Evolutionary conservation across 2,888 invertebrate genomes (phyloP), one percentile per base, ranked within the genome.

Genomic region (Limenitis camilla): DNA sequence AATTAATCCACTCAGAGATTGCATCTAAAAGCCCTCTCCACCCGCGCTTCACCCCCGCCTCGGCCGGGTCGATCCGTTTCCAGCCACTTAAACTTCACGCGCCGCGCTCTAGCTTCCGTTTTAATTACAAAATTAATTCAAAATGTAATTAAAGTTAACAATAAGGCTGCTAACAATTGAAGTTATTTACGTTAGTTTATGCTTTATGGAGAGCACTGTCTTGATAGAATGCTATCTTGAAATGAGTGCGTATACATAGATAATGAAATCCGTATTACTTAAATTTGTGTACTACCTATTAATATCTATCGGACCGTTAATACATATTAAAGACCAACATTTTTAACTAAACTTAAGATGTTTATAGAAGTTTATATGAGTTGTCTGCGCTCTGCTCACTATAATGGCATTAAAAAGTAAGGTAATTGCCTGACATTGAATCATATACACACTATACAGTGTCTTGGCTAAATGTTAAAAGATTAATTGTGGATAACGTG

Each of bases 111-210:
- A 86, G 88, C 88, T 88, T 88, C 88, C 87, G 88, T 88, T 88
- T 88, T 88, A 88, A 88, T 88, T 88, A 88, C 87, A 85, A 88
- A 88, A 88, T 88, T 88, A 88, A 88, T 88, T 88, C 88, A 88
- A 88, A 88, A 88, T 87, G 88, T 88, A 88, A 88, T 88, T 88
- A 88, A 88, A 88, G 85, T 88, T 88, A 87, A 88, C 88, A 88
- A 88, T 88, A 87, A 88, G 86, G 84, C 85, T 78, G 85, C 87
- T 82, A 88, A 88, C 88, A 88, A 88, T 88, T 88, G 88, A 87
- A 86, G 88, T 87, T 88, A 88, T 88, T 86, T 88, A 87, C 87
- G 86, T 88, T 84, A 86, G 87, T 88, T 87, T 87, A 88, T 86
- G 86, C 60, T 59, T 55, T 58, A 60, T 60, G 40, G 46, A 51